Evolutionary conservation across 2,888 invertebrate genomes (phyloP).

Genomic region (Eupeodes latifasciatus): DNA sequence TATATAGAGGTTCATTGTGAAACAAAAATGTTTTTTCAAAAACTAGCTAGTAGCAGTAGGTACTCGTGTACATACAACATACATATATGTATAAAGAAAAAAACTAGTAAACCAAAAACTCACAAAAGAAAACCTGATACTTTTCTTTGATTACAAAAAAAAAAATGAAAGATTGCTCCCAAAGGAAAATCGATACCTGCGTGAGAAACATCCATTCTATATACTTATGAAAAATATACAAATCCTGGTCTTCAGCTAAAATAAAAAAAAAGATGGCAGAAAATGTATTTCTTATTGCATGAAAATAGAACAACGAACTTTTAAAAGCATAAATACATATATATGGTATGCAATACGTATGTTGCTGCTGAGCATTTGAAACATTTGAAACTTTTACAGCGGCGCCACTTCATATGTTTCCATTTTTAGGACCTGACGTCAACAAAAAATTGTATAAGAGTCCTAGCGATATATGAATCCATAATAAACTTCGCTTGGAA

Average conservation of each 20-base stretch:
- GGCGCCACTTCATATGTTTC: constrained; percentile 63
- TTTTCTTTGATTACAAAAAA: constrained; percentile 45
- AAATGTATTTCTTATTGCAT: constrained; percentile 33
- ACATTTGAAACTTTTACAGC: constrained; percentile 32
- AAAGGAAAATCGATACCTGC: constrained; percentile 51
- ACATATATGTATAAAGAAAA: background rate
- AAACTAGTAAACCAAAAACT: constrained; percentile 9
- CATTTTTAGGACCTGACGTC: constrained; percentile 36
- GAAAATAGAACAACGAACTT: constrained; percentile 36
- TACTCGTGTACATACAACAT: no score
- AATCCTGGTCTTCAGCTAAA: constrained; percentile 11
- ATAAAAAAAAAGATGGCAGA: background rate
- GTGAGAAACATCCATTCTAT: constrained; percentile 56
- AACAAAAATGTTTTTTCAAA: background rate
- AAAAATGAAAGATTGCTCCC: constrained; percentile 41
- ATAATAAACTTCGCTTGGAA: no score
- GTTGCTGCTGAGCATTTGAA: constrained; percentile 49
- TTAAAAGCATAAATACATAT: constrained; percentile 18
- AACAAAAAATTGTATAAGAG: constrained; percentile 5
- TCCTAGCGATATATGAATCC: background rate
- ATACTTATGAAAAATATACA: constrained; percentile 36
- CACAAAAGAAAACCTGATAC: constrained; percentile 41
- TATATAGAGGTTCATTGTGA: background rate
- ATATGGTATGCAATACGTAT: background rate
- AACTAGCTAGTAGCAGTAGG: background rate